These are phyloP conservation scores for Drosophila ficusphila DNA, from an alignment of 1,140 invertebrate species.

Conservation along the genomic window DNA sequence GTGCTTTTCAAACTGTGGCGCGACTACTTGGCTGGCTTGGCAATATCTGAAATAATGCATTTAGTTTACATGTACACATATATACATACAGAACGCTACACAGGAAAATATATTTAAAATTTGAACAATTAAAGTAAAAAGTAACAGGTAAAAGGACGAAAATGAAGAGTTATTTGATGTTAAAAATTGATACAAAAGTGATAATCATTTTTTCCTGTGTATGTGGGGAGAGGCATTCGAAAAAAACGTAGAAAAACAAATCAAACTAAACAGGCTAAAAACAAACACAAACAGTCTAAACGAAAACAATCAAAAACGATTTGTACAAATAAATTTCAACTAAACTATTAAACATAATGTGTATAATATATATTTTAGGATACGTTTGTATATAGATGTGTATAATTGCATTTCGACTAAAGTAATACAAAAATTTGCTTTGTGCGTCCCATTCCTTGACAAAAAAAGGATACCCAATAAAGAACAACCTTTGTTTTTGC, in stretches of 20 bases:
- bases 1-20: slow-evolving; percentile 42
- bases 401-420: slow-evolving; percentile 45
- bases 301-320: slow-evolving; percentile 59
- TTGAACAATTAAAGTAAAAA: no score
- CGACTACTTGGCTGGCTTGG: slow-evolving; percentile 72
- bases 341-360: slow-evolving; percentile 51
- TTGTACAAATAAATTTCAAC: slow-evolving; percentile 64
- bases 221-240: slow-evolving; percentile 7
- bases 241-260: slow-evolving; percentile 27
- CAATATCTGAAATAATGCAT: slow-evolving; percentile 76
- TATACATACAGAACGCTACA: slow-evolving; percentile 22
- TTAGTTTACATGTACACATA: slow-evolving; percentile 29
- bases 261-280: slow-evolving; percentile 47
- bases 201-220: slow-evolving; percentile 8
- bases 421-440: slow-evolving; percentile 45
- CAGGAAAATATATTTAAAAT: neutral
- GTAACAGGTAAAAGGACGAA: neutral
- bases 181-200: neutral
- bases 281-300: slow-evolving; percentile 53
- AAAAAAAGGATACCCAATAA: neutral
- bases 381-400: slow-evolving; percentile 45
- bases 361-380: slow-evolving; percentile 29
- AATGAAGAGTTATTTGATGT: neutral
- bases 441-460: slow-evolving; percentile 13
- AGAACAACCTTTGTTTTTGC: slow-evolving; percentile 43